phyloP scores from a whole-genome alignment of 2,888 invertebrate genomes.

The Rhagophthalmus giganteus region DNA sequence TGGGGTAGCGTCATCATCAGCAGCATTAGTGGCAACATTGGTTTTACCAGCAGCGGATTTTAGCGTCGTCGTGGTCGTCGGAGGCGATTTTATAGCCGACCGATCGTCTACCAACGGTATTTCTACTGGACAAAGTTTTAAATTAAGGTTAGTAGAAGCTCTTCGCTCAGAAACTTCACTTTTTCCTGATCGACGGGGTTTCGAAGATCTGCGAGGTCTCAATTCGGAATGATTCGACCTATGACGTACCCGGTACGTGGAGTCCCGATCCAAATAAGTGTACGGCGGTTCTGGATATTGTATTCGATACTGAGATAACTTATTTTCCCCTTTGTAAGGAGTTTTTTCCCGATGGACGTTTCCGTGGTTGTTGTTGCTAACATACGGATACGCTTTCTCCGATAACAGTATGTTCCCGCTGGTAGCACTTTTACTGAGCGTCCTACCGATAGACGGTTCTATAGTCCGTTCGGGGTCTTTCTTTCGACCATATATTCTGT shows the following conservation, averaged over 20 bases:
- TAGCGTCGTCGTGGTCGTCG: conserved; percentile 6
- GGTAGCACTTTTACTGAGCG: conserved; percentile 71
- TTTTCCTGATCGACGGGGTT: conserved; percentile 64
- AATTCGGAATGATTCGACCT: conserved; percentile 52
- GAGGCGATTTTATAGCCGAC: conserved; percentile 8
- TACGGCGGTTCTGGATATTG: conserved; percentile 50
- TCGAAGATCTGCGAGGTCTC: conserved; percentile 51
- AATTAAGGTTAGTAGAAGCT: conserved; percentile 48
- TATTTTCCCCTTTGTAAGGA: conserved; percentile 55
- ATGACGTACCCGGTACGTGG: conserved; percentile 49
- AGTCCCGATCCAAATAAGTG: conserved; percentile 48
- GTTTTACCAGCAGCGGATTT: conserved; percentile 1
- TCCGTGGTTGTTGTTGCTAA: conserved; percentile 47
- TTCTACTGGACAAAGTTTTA: conserved; percentile 61
- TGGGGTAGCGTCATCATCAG: conserved; percentile 56
- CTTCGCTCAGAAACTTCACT: conserved; percentile 64
- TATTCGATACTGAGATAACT: conserved; percentile 19
- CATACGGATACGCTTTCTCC: conserved; percentile 68
- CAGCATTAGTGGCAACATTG: conserved; percentile 14
- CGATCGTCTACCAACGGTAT: conserved; percentile 39
- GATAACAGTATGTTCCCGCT: conserved; percentile 66
- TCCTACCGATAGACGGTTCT: conserved; percentile 61
- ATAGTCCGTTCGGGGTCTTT: conserved; percentile 69
- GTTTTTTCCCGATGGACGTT: conserved; percentile 67
- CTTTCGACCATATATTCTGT: conserved; percentile 66